A percentile compares a stretch with the other conserved stretches of the same genome.
Conservation (phyloP, 2,113 vertebrate genomes). For the Poicephalus gulielmi region DNA sequence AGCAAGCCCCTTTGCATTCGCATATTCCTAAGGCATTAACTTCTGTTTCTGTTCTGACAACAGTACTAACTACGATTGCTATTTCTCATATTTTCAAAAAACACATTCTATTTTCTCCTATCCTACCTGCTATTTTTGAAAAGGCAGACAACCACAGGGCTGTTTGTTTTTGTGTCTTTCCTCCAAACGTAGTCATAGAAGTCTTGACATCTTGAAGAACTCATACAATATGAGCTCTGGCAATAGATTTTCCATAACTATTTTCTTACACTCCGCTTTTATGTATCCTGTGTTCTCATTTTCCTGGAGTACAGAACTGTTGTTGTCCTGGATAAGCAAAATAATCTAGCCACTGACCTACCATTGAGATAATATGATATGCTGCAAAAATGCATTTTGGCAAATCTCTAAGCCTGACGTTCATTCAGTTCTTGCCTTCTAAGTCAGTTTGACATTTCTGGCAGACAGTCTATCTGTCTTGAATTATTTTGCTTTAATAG, state of each 20-base stretch:
- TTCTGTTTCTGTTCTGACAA: background rate
- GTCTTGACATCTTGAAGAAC: background rate
- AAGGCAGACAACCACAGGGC: background rate
- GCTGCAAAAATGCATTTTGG: background rate
- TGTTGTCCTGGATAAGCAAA: background rate
- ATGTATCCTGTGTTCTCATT: background rate
- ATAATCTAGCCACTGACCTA: background rate
- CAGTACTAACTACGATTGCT: background rate
- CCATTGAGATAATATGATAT: background rate
- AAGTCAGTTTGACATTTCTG: background rate
- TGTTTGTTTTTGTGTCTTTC: background rate
- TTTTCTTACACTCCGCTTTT: background rate
- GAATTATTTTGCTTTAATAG: background rate
- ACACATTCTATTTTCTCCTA: background rate
- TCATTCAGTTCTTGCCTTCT: background rate
- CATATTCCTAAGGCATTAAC: background rate
- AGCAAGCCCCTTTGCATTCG: background rate
- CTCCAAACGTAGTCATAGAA: background rate
- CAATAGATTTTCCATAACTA: background rate
- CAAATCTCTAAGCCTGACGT: background rate
- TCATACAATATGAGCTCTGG: background rate
- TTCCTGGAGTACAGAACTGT: background rate
- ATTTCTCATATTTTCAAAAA: background rate
- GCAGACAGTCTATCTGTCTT: background rate
- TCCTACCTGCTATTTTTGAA: background rate